These are phyloP conservation scores for Nomia melanderi DNA, from an alignment of 1,140 invertebrate species.

Conservation along the genomic window DNA sequence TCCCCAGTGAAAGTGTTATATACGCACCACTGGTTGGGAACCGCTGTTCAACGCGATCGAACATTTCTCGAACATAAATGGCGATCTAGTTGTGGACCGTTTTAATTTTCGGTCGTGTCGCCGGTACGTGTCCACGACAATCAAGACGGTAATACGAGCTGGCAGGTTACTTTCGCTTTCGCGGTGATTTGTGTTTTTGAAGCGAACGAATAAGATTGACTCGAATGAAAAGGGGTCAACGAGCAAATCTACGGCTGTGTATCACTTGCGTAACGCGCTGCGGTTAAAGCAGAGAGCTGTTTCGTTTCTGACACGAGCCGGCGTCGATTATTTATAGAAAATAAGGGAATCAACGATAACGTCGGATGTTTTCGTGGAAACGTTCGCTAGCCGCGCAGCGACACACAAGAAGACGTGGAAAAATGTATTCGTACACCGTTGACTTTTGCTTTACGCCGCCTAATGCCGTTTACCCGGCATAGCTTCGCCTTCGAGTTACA, in stretches of 20 bases:
- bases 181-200: constrained; percentile 35
- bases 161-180: constrained; percentile 38
- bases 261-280: constrained; percentile 36
- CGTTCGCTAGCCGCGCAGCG: background rate
- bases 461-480: too few relatives aligned
- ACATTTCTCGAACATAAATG: too few relatives aligned
- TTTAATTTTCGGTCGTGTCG: too few relatives aligned
- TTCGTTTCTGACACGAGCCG: constrained; percentile 14
- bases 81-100: too few relatives aligned
- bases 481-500: too few relatives aligned
- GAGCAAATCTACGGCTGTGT: constrained; percentile 38
- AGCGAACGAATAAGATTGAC: constrained; percentile 22
- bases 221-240: constrained; percentile 42
- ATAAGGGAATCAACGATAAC: constrained; percentile 22
- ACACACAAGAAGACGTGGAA: too few relatives aligned
- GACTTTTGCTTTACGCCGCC: too few relatives aligned
- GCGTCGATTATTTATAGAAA: constrained; percentile 43
- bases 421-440: too few relatives aligned
- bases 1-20: too few relatives aligned
- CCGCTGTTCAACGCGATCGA: too few relatives aligned
- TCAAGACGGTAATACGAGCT: constrained; percentile 21
- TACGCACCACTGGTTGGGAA: too few relatives aligned
- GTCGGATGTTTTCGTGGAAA: background rate
- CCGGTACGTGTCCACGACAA: background rate
- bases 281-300: constrained; percentile 2